Conservation (phyloP, 2,113 vertebrate genomes). For the Ailuropoda melanoleuca region DNA sequence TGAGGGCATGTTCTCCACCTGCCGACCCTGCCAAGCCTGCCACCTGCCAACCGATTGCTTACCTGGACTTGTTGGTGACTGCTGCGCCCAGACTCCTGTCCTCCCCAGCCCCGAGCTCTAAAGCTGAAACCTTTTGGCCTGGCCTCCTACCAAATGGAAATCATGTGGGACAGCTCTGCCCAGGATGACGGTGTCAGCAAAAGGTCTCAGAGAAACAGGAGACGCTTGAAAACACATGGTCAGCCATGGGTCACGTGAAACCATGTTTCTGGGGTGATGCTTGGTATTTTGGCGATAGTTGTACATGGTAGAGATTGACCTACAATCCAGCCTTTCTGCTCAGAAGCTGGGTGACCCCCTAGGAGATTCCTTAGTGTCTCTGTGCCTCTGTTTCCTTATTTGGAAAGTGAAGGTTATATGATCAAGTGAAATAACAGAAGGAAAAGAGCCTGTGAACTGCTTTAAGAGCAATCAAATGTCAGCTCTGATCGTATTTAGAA, state of each 20-base stretch:
- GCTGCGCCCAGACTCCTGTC: too few relatives aligned
- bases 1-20: background rate
- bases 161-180: background rate
- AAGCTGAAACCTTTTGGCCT: background rate
- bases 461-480: background rate
- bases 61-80: rapidly evolving
- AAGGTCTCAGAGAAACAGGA: background rate
- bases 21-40: background rate
- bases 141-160: background rate
- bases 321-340: too few relatives aligned
- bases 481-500: background rate
- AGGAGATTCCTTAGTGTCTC: background rate
- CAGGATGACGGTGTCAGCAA: background rate
- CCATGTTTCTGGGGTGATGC: background rate
- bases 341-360: background rate
- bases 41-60: too few relatives aligned
- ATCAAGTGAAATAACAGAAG: background rate
- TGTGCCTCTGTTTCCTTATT: background rate
- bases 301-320: background rate
- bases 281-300: background rate
- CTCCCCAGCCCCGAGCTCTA: background rate
- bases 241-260: background rate
- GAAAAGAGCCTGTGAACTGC: too few relatives aligned
- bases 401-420: background rate
- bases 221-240: background rate